Conservation (phyloP, 1,140 invertebrate genomes). For the Drosophila pandora region DNA sequence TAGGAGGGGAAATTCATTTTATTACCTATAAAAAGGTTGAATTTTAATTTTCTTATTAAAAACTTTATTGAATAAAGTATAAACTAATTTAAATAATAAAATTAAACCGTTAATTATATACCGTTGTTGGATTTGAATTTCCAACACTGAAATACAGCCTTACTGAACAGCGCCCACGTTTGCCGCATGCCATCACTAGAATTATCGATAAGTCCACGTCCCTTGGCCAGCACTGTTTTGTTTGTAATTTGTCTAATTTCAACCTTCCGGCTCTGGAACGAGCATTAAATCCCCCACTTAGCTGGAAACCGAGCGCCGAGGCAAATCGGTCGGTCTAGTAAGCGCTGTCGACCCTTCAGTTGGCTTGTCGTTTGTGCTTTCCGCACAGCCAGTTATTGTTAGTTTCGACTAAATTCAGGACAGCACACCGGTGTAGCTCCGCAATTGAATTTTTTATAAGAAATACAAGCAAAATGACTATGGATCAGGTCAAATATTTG, state of each 20-base stretch:
- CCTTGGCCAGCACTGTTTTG: background rate
- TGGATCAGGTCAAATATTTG: constrained; percentile 67
- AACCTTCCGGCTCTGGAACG: background rate
- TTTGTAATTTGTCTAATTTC: constrained; percentile 1
- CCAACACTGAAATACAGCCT: background rate
- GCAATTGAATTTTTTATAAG: constrained; percentile 6
- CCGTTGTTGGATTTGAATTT: background rate
- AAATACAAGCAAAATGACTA: constrained; percentile 14
- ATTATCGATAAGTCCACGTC: background rate
- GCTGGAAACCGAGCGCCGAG: constrained; percentile 2
- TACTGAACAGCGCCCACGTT: background rate
- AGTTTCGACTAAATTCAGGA: constrained; percentile 4
- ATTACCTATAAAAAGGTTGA: too few relatives aligned
- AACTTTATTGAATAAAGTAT: too few relatives aligned
- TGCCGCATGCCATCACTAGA: background rate
- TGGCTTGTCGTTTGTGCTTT: constrained; percentile 11
- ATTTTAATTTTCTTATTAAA: too few relatives aligned
- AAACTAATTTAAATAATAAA: too few relatives aligned
- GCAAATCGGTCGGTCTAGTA: constrained; percentile 5
- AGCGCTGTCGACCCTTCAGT: constrained; percentile 4
- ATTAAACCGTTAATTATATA: background rate
- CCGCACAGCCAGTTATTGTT: constrained; percentile 4
- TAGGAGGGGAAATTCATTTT: too few relatives aligned
- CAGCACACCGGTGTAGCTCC: constrained; percentile 1
- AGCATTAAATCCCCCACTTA: background rate